These are phyloP conservation scores for Anodontia alba DNA, from an alignment of 2,888 invertebrate genomes.

Conservation along the genomic window DNA sequence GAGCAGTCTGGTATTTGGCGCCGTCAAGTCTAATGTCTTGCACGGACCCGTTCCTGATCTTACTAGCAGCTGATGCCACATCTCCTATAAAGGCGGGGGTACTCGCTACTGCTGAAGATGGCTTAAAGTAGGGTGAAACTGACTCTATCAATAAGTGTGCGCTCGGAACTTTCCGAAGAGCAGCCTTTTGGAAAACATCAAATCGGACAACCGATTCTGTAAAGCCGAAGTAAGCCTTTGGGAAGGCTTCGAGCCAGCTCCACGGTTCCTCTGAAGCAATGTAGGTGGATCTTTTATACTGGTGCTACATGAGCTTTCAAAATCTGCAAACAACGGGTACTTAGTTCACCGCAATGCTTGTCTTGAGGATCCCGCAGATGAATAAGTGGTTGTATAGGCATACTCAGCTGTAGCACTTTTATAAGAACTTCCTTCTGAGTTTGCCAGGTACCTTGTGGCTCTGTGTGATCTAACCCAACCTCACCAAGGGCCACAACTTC, in stretches of 20 bases:
- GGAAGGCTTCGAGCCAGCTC: constrained; percentile 21
- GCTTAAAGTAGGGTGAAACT: constrained; percentile 22
- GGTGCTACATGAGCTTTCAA: constrained; percentile 18
- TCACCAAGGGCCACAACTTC: not conserved
- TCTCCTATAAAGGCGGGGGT: constrained; percentile 18
- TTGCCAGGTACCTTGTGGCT: not conserved
- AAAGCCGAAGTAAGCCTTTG: constrained; percentile 23
- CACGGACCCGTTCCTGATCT: not conserved
- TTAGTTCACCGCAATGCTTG: no score
- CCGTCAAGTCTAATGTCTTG: not conserved
- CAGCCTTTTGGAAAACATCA: constrained; percentile 14
- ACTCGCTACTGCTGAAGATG: not conserved
- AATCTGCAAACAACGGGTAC: not conserved
- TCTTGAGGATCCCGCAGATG: not conserved
- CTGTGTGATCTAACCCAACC: not conserved
- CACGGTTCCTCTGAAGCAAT: constrained; percentile 24
- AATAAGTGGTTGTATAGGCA: not conserved
- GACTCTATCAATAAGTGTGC: constrained; percentile 22
- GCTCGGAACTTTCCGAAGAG: constrained; percentile 6
- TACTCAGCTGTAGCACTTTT: not conserved
- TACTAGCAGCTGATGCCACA: not conserved
- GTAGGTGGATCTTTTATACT: constrained; percentile 25
- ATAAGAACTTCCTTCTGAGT: not conserved
- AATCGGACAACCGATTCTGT: not conserved
- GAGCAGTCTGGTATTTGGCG: constrained; percentile 7